These are phyloP conservation scores for Pavo muticus DNA, from an alignment of 2,113 vertebrate species.

Conservation along the genomic window DNA sequence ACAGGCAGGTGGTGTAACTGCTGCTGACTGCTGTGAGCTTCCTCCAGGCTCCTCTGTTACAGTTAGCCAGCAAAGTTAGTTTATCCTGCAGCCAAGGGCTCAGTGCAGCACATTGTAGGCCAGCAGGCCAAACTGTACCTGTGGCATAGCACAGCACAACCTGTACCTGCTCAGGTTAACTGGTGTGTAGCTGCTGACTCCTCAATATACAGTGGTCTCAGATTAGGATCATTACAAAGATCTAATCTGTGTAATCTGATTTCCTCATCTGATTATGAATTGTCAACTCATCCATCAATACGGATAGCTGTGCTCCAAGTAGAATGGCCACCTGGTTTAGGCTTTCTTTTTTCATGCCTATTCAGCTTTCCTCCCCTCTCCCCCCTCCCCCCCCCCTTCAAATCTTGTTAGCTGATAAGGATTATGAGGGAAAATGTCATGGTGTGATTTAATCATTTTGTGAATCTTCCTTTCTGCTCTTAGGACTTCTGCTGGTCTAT, in stretches of 20 bases:
- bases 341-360: fast-evolving
- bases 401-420: background rate
- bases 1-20: background rate
- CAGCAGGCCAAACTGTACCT: background rate
- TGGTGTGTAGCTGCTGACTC: background rate
- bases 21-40: background rate
- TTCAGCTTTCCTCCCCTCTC: background rate
- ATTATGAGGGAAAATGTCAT: background rate
- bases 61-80: background rate
- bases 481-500: background rate
- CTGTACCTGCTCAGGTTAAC: background rate
- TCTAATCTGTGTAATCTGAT: background rate
- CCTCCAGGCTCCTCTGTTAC: background rate
- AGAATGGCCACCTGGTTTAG: background rate
- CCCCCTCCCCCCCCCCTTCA: background rate
- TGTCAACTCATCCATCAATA: background rate
- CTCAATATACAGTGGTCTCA: background rate
- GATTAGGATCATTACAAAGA: background rate
- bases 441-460: background rate
- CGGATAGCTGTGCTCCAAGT: background rate
- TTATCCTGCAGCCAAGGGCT: background rate
- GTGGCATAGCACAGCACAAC: background rate
- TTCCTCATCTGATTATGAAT: background rate
- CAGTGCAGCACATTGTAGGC: fast-evolving
- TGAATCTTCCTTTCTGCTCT: background rate